phyloP scores from a whole-genome alignment of 2,888 invertebrate genomes.

The Drosophila aldrichi region DNA sequence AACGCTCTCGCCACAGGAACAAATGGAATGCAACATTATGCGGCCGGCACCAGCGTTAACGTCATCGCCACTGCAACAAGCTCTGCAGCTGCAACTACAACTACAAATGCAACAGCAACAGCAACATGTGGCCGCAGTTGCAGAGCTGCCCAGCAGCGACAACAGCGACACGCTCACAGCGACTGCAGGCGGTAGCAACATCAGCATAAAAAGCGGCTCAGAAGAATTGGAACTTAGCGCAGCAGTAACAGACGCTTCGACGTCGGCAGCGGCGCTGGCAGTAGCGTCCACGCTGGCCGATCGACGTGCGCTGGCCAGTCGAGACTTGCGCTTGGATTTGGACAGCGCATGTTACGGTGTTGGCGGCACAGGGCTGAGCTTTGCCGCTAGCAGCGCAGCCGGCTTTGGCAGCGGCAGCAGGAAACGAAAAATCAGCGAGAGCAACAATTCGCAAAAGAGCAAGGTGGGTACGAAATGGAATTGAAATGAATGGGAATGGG shows the following conservation, averaged over 20 bases:
- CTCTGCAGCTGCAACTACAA: conserved; percentile 16
- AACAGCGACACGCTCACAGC: conserved; percentile 15
- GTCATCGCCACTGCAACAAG: conserved; percentile 38
- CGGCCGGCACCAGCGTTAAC: conserved; percentile 33
- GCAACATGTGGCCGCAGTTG: conserved; percentile 59
- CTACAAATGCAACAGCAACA: conserved; percentile 22
- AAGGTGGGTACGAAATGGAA: conserved; percentile 79
- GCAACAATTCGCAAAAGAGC: conserved; percentile 83
- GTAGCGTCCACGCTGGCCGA: conserved; percentile 75
- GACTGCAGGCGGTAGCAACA: conserved; percentile 14
- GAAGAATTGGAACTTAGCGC: conserved; percentile 35
- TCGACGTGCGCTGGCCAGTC: conserved; percentile 79
- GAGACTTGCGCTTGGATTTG: conserved; percentile 84
- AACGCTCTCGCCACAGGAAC: conserved; percentile 47
- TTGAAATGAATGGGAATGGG: conserved; percentile 28
- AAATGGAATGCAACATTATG: conserved; percentile 57
- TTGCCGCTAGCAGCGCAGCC: conserved; percentile 55
- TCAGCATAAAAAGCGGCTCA: conserved; percentile 24
- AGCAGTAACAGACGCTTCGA: conserved; percentile 27
- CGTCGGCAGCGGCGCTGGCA: conserved; percentile 58
- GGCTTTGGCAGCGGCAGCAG: conserved; percentile 70
- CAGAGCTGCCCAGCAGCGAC: conserved; percentile 19
- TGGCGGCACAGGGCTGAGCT: conserved; percentile 73
- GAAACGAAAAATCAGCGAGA: conserved; percentile 85
- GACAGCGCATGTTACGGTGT: conserved; percentile 80